Evolutionary conservation across 1,140 invertebrate genomes (phyloP), one percentile per base, ranked within the genome.

Genomic region (Drosophila burlai): DNA sequence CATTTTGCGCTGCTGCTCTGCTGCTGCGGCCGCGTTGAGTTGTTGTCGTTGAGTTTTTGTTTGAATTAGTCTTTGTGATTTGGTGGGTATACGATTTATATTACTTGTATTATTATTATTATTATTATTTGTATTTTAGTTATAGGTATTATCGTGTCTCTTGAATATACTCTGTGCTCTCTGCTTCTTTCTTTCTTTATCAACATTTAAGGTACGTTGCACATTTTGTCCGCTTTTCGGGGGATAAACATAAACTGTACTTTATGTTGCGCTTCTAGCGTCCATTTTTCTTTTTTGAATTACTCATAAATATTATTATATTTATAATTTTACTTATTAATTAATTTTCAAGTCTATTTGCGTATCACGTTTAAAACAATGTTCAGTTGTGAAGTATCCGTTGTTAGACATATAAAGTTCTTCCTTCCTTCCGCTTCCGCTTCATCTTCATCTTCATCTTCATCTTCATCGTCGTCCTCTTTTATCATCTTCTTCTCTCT

Each of bases 271-370:
- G 85, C 85, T 89, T 89, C 85, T 90, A 90, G 85, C 85, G 85
- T 85, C 79, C 64, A 72, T 83, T 75, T 83, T 84, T 79, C 78
- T 62, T 83, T 84, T 86, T 81, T 60, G 81, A 78, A 79, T 89
- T 87, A 84, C 84, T 87, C 83, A 89, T 87, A 87, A 87, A 87
- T 87, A 87, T 87, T 84, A 87, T 83, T 80, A 80, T 84, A 80
- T 83, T 87, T 90, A 80, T 81, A 90, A 79, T 84, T 90, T 89
- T 89, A 85, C 85, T 89, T 89, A 89, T 85, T 74, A 87, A 86
- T 91, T 91, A 91, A 83, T 80, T 85, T 90, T 90, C 86, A 91
- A 91, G 86, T 91, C 82, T 91, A 91, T 90, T 91, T 91, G 87
- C 86, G 80, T 91, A 91, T 90, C 85, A 90, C 85, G 86, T 90